These are phyloP conservation scores for Drosophila simulans DNA, from an alignment of 1,140 invertebrate genomes.

Conservation along the genomic window DNA sequence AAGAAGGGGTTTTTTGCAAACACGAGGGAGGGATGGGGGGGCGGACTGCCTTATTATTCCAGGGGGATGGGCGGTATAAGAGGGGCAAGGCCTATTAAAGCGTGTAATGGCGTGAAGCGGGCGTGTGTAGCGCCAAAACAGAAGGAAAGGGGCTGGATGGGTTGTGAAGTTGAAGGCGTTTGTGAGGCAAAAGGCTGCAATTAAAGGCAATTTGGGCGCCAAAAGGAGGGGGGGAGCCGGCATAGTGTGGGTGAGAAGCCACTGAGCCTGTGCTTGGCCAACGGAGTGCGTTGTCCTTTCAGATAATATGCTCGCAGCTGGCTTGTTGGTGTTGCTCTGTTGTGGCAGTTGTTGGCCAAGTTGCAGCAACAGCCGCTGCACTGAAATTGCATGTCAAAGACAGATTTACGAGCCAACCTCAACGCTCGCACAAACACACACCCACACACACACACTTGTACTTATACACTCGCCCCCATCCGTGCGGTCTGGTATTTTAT, in stretches of 20 bases:
- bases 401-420: slow-evolving; percentile 75
- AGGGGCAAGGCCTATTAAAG: slow-evolving; percentile 71
- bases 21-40: slow-evolving; percentile 2
- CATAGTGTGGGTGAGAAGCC: slow-evolving; percentile 6
- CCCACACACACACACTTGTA: background rate
- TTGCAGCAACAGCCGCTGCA: slow-evolving; percentile 80
- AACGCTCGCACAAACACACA: slow-evolving; percentile 11
- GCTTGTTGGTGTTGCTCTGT: slow-evolving; percentile 26
- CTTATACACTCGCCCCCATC: background rate
- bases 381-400: slow-evolving; percentile 81
- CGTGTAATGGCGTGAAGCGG: slow-evolving; percentile 78
- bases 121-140: slow-evolving; percentile 57
- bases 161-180: slow-evolving; percentile 49
- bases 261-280: slow-evolving; percentile 35
- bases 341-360: slow-evolving; percentile 40
- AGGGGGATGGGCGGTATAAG: background rate
- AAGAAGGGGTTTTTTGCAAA: slow-evolving; percentile 4
- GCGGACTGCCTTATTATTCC: slow-evolving; percentile 12
- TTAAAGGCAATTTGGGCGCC: slow-evolving; percentile 76
- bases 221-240: background rate
- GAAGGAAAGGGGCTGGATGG: slow-evolving; percentile 22
- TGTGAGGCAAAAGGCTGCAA: slow-evolving; percentile 67
- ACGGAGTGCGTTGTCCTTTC: slow-evolving; percentile 75
- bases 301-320: slow-evolving; percentile 51
- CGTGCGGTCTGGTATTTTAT: slow-evolving; percentile 54